Evolutionary conservation across 1,140 invertebrate genomes (phyloP).

Genomic region (Panonychus citri): DNA sequence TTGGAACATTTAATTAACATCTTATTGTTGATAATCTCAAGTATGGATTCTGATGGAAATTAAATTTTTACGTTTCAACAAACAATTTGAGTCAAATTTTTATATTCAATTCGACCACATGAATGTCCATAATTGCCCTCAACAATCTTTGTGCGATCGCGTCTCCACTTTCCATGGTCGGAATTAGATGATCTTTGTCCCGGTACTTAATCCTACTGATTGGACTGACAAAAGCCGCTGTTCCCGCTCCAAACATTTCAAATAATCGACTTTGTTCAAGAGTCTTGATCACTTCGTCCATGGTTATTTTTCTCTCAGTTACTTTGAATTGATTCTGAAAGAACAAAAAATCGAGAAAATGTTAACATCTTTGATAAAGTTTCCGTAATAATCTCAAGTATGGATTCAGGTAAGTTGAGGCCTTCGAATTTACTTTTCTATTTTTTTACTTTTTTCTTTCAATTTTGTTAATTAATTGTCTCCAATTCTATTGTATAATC

Average conservation of each 20-base stretch:
- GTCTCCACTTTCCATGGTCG: slow-evolving; percentile 5
- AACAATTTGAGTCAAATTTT: neutral
- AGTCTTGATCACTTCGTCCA: slow-evolving; percentile 51
- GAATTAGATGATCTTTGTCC: slow-evolving; percentile 23
- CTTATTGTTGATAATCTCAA: too few species aligned
- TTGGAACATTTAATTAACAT: too few species aligned
- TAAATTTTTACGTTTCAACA: too few species aligned
- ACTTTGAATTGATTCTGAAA: slow-evolving; percentile 50
- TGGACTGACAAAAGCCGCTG: slow-evolving; percentile 74
- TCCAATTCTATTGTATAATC: too few species aligned
- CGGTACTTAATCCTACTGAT: slow-evolving; percentile 52
- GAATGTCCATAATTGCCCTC: slow-evolving; percentile 11
- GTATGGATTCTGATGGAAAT: too few species aligned
- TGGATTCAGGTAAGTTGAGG: too few species aligned
- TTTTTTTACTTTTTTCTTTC: too few species aligned
- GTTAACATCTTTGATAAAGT: too few species aligned
- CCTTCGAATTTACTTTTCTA: too few species aligned
- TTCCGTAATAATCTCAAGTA: too few species aligned
- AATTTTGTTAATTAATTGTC: too few species aligned
- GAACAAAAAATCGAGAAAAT: neutral
- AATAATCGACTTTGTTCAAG: slow-evolving; percentile 51
- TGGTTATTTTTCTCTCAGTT: slow-evolving; percentile 56
- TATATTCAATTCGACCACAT: slow-evolving; percentile 10
- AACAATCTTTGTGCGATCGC: slow-evolving; percentile 5
- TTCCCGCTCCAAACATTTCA: slow-evolving; percentile 83